A percentile compares a stretch with the other conserved stretches of the same genome.
Conservation (phyloP, 1,140 invertebrate genomes). For the Archegozetes longisetosus region DNA sequence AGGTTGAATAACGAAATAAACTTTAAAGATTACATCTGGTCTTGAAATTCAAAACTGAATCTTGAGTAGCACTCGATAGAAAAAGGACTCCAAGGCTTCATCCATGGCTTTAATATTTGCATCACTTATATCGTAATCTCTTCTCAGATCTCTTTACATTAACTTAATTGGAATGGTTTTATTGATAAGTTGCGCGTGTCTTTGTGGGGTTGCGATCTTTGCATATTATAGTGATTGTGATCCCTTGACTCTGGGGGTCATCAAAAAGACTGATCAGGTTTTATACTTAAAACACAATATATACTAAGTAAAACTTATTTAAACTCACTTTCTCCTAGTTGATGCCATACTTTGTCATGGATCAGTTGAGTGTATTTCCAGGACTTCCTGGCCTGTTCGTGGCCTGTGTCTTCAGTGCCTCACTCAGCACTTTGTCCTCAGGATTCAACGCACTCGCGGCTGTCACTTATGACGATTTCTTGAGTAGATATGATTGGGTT, state of each 20-base stretch:
- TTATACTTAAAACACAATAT: background rate
- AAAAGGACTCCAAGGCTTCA: too few relatives aligned
- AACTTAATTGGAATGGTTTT: conserved; percentile 21
- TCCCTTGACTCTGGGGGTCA: conserved; percentile 39
- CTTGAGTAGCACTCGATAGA: too few relatives aligned
- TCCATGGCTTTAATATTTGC: too few relatives aligned
- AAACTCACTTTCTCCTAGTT: conserved; percentile 2
- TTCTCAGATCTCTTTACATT: conserved; percentile 17
- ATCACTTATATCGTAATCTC: background rate
- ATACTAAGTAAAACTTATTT: background rate
- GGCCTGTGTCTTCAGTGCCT: conserved; percentile 22
- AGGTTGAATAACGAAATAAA: too few relatives aligned
- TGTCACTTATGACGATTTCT: conserved; percentile 20
- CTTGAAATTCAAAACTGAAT: too few relatives aligned
- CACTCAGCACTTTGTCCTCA: conserved; percentile 19
- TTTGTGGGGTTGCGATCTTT: conserved; percentile 59
- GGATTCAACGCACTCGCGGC: conserved; percentile 20
- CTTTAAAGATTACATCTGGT: too few relatives aligned
- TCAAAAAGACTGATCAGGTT: conserved; percentile 33
- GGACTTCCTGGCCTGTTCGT: conserved; percentile 24
- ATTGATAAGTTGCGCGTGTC: conserved; percentile 20
- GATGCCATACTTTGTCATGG: conserved; percentile 22
- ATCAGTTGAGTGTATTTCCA: conserved; percentile 16
- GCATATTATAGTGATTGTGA: conserved; percentile 56
- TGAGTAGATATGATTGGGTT: background rate